Conservation (phyloP, 2,113 vertebrate genomes). For the Helogale parvula region DNA sequence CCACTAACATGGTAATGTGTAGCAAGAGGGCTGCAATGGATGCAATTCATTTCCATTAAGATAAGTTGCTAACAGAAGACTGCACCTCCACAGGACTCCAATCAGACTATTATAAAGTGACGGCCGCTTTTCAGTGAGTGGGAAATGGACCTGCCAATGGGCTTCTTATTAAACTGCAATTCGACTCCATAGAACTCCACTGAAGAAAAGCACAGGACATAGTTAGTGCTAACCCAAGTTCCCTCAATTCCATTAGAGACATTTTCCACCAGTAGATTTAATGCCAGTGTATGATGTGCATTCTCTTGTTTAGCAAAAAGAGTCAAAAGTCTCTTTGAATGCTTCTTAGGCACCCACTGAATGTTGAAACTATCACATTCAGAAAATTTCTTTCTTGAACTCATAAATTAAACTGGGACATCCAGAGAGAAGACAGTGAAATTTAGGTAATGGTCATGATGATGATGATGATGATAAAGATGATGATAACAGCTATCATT, state of each 20-base stretch:
- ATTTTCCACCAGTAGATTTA: neutral
- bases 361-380: neutral
- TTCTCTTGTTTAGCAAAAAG: neutral
- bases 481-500: neutral
- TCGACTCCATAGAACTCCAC: slow-evolving; percentile 60
- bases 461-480: neutral
- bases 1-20: neutral
- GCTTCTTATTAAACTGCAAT: slow-evolving; percentile 63
- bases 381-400: neutral
- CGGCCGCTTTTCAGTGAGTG: slow-evolving; percentile 46
- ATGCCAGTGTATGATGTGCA: neutral
- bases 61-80: slow-evolving; percentile 15
- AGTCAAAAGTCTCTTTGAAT: neutral
- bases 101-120: slow-evolving; percentile 27
- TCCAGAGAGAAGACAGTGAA: neutral
- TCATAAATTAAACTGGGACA: neutral
- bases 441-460: neutral
- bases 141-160: slow-evolving; percentile 65
- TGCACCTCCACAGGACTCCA: neutral
- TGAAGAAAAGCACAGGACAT: slow-evolving; percentile 24
- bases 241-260: neutral
- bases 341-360: neutral
- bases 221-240: neutral
- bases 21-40: neutral
- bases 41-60: slow-evolving; percentile 60